A percentile compares a stretch with the other conserved stretches of the same genome.
phyloP scores from a whole-genome alignment of 1,140 invertebrate species.

The Cydia fagiglandana region DNA sequence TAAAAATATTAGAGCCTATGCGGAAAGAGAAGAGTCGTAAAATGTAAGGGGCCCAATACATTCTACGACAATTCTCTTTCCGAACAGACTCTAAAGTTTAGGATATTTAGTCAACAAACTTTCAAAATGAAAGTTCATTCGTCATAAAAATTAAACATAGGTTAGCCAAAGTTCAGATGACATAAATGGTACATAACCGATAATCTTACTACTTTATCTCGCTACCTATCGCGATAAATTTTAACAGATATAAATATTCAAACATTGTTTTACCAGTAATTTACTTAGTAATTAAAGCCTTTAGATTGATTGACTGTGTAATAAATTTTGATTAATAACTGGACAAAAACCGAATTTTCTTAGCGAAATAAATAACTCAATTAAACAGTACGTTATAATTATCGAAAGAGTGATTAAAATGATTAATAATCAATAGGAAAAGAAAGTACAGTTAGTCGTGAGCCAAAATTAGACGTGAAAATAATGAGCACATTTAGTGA shows the following conservation, averaged over 20 bases:
- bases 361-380: constrained; percentile 62
- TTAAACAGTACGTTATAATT: constrained; percentile 65
- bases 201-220: background rate
- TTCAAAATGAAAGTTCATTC: too few relatives aligned
- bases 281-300: constrained; percentile 5
- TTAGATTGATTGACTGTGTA: background rate
- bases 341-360: constrained; percentile 12
- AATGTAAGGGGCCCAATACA: too few relatives aligned
- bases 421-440: constrained; percentile 70
- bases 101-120: too few relatives aligned
- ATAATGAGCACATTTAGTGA: constrained; percentile 70
- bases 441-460: constrained; percentile 67
- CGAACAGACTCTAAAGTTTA: too few relatives aligned
- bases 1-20: too few relatives aligned
- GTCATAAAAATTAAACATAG: too few relatives aligned
- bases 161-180: background rate
- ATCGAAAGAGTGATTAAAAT: constrained; percentile 56
- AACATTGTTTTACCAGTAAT: background rate
- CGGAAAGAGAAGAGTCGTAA: too few relatives aligned
- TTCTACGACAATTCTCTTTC: too few relatives aligned
- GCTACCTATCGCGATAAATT: constrained; percentile 9
- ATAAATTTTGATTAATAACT: constrained; percentile 13
- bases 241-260: background rate
- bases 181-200: background rate
- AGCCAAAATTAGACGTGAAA: constrained; percentile 60